A percentile compares a stretch with the other conserved stretches of the same genome.
Conservation (phyloP, 2,888 invertebrate species). For the Pogonocherus hispidulus region DNA sequence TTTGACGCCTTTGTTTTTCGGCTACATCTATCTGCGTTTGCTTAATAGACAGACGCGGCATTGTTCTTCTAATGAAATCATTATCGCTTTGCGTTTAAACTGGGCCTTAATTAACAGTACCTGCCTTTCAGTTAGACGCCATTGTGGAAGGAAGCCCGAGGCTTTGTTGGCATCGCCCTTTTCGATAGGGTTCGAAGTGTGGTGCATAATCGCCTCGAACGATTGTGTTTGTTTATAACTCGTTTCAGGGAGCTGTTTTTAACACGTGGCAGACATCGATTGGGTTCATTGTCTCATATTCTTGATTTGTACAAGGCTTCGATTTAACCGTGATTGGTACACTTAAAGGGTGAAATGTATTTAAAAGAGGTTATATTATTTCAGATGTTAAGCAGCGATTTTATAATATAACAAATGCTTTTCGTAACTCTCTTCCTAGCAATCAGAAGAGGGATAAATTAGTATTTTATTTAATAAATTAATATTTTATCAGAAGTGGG, state of each 20-base stretch:
- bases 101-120: neutral
- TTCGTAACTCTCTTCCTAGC: too few species aligned
- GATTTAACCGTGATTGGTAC: too few species aligned
- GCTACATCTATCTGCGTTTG: conserved; percentile 16
- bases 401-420: too few species aligned
- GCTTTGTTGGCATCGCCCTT: neutral
- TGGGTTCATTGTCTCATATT: too few species aligned
- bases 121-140: neutral
- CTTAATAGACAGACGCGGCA: conserved; percentile 14
- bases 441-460: too few species aligned
- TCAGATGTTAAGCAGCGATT: too few species aligned
- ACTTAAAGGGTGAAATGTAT: too few species aligned
- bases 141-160: neutral
- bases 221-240: neutral
- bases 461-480: too few species aligned
- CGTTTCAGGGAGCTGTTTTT: neutral
- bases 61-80: conserved; percentile 14
- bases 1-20: conserved; percentile 14
- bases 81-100: neutral
- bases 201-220: neutral
- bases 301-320: too few species aligned
- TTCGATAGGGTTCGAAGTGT: neutral
- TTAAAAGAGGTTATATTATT: too few species aligned
- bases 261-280: neutral
- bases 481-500: too few species aligned